These are phyloP conservation scores for Fragum sueziense DNA, from an alignment of 2,888 invertebrate species.

Conservation along the genomic window DNA sequence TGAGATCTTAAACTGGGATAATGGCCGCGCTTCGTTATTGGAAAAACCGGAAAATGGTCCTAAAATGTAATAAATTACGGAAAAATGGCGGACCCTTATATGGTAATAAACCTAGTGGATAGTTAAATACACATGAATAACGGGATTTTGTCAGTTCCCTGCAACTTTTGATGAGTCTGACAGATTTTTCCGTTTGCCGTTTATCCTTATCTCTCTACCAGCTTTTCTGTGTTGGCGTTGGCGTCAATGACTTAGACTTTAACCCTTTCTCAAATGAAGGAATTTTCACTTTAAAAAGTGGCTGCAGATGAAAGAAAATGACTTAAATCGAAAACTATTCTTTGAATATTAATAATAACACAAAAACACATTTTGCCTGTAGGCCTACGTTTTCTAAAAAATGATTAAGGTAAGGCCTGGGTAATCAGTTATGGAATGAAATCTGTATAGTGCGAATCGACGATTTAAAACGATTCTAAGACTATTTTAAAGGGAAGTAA, in stretches of 20 bases:
- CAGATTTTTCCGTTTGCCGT: background rate
- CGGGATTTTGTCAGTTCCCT: conserved; percentile 10
- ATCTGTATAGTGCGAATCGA: too few species aligned
- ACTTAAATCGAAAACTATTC: too few species aligned
- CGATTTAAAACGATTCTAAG: too few species aligned
- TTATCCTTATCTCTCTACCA: background rate
- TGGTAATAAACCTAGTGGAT: conserved; percentile 49
- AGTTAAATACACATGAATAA: conserved; percentile 22
- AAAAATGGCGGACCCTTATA: conserved; percentile 52
- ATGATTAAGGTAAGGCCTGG: too few species aligned
- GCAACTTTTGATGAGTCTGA: conserved; percentile 19
- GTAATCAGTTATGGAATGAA: too few species aligned
- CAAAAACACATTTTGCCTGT: too few species aligned
- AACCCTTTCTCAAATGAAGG: background rate
- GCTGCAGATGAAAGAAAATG: too few species aligned
- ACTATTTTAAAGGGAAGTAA: too few species aligned
- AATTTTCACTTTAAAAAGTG: too few species aligned
- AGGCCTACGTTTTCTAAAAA: too few species aligned
- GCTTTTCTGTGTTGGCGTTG: background rate
- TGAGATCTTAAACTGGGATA: conserved; percentile 62
- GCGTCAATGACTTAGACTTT: background rate
- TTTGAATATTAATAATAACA: too few species aligned
- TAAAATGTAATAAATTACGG: conserved; percentile 60
- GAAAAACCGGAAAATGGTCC: conserved; percentile 55
- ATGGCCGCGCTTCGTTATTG: conserved; percentile 50